Conservation (phyloP, 2,797 vertebrate species). For the Microctenopoma lineatum region DNA sequence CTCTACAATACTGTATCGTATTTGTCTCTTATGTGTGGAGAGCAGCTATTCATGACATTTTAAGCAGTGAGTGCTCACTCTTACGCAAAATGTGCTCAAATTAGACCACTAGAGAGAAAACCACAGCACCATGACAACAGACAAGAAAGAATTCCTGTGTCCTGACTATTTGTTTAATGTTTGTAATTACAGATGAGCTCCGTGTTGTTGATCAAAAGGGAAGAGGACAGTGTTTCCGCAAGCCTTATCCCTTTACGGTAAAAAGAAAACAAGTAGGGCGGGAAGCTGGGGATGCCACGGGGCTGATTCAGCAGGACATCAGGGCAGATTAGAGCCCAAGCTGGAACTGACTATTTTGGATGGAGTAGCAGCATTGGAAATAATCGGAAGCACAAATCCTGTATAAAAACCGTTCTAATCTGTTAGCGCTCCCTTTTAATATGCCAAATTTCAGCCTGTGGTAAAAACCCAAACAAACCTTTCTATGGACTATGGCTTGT, state of each 20-base stretch:
- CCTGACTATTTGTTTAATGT: conserved; percentile 28
- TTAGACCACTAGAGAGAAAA: conserved; percentile 10
- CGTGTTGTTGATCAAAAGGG: too few relatives aligned
- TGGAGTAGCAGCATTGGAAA: background rate
- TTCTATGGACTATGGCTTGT: background rate
- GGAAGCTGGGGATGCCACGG: background rate
- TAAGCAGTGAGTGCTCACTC: background rate
- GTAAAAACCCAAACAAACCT: conserved; percentile 1
- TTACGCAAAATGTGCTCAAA: conserved; percentile 6
- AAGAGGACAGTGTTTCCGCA: background rate
- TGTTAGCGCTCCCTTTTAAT: conserved; percentile 6
- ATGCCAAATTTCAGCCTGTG: conserved; percentile 10
- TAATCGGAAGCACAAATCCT: conserved; percentile 21
- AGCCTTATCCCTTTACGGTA: conserved; percentile 5
- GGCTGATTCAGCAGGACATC: conserved; percentile 27
- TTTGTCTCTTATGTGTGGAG: conserved; percentile 10
- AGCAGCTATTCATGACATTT: conserved; percentile 14
- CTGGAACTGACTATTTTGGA: conserved; percentile 7
- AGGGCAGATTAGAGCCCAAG: conserved; percentile 4
- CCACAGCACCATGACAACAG: conserved; percentile 34
- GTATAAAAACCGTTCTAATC: conserved; percentile 25
- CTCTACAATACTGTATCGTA: conserved; percentile 2
- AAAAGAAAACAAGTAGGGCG: background rate
- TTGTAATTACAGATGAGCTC: conserved; percentile 15
- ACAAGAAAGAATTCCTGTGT: conserved; percentile 14